phyloP scores from a whole-genome alignment of 1,140 invertebrate species.

The Drosophila setifemur region DNA sequence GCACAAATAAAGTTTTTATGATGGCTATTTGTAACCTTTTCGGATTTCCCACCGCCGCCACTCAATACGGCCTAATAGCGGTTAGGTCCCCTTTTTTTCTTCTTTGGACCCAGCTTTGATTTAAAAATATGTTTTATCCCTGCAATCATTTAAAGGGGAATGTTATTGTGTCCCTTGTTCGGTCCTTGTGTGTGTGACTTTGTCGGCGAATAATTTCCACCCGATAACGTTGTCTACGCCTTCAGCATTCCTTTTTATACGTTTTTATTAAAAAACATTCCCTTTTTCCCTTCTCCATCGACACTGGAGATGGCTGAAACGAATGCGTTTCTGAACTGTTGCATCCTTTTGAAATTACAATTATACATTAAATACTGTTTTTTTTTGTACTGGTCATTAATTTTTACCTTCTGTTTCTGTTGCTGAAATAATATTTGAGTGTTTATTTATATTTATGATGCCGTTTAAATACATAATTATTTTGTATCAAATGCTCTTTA shows the following conservation, averaged over 20 bases:
- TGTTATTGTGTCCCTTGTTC: conserved; percentile 33
- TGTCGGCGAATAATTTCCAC: conserved; percentile 61
- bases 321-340: neutral
- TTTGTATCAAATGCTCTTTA: conserved; percentile 52
- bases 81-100: conserved; percentile 46
- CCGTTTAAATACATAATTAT: conserved; percentile 46
- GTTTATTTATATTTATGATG: conserved; percentile 7
- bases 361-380: conserved; percentile 3
- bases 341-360: neutral
- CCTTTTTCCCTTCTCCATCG: neutral
- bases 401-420: conserved; percentile 1
- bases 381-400: neutral
- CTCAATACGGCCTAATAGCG: conserved; percentile 68
- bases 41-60: conserved; percentile 42
- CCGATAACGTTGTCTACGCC: conserved; percentile 45
- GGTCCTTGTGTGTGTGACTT: conserved; percentile 35
- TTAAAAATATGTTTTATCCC: conserved; percentile 77
- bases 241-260: conserved; percentile 4
- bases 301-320: neutral
- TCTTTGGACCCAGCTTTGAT: conserved; percentile 56
- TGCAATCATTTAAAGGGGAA: conserved; percentile 33
- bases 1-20: conserved; percentile 79
- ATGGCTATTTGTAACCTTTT: conserved; percentile 79
- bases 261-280: neutral
- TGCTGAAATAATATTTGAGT: conserved; percentile 16